A percentile compares a stretch with the other conserved stretches of the same genome.
These are phyloP conservation scores for Oxycera nigricornis DNA, from an alignment of 2,888 invertebrate genomes.

Conservation along the genomic window DNA sequence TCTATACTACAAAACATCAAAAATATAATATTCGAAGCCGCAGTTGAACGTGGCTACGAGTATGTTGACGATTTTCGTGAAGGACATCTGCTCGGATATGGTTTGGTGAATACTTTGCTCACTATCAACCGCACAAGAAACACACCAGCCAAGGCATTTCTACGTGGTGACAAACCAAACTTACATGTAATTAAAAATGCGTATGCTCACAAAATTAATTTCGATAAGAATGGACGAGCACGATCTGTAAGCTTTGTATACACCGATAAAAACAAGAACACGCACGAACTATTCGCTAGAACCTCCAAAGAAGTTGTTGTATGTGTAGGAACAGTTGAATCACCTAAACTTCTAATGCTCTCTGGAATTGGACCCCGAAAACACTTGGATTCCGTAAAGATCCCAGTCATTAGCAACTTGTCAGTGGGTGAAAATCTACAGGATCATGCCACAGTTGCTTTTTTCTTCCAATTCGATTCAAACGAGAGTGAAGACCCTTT, in stretches of 20 bases:
- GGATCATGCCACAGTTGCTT: constrained; percentile 73
- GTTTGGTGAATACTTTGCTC: constrained; percentile 70
- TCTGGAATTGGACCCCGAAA: constrained; percentile 53
- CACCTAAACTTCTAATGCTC: constrained; percentile 52
- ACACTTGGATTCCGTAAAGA: constrained; percentile 48
- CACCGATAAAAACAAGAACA: constrained; percentile 26
- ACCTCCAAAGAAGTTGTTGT: constrained; percentile 52
- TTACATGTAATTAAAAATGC: constrained; percentile 52
- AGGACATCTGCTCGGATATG: constrained; percentile 74
- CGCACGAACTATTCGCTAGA: constrained; percentile 43
- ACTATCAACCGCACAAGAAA: constrained; percentile 69
- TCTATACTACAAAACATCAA: constrained; percentile 72
- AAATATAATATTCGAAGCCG: constrained; percentile 73
- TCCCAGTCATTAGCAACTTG: constrained; percentile 50
- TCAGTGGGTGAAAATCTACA: constrained; percentile 77
- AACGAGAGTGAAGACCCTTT: constrained; percentile 49
- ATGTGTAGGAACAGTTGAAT: constrained; percentile 53
- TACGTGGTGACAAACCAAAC: constrained; percentile 56
- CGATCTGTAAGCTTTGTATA: constrained; percentile 40
- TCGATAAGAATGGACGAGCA: constrained; percentile 35
- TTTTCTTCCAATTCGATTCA: constrained; percentile 47
- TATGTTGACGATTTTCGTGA: constrained; percentile 75
- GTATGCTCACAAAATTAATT: constrained; percentile 44
- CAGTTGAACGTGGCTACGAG: constrained; percentile 67
- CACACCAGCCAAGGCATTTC: constrained; percentile 78